Percentiles rank a stretch among this genome's conserved stretches.
These are phyloP conservation scores for Tiliacea aurago DNA, from an alignment of 2,888 invertebrate genomes.

Conservation along the genomic window DNA sequence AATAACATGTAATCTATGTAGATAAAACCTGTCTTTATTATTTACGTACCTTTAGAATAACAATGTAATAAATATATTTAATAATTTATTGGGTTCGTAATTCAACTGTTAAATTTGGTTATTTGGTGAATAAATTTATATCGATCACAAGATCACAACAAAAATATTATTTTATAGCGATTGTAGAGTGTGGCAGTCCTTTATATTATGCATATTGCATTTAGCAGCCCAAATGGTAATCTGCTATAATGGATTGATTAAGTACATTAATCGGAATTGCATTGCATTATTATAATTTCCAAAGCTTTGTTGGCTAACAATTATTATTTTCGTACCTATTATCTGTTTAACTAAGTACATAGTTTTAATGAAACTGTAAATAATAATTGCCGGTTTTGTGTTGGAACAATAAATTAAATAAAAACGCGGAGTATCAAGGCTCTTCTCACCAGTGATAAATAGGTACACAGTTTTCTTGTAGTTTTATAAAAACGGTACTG, in stretches of 20 bases:
- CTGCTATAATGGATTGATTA: conserved; percentile 38
- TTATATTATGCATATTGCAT: conserved; percentile 39
- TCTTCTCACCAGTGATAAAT: conserved; percentile 35
- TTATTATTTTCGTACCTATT: not conserved
- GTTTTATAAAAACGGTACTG: conserved; percentile 54
- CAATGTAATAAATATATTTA: not conserved
- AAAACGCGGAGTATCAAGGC: conserved; percentile 2
- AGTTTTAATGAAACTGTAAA: not conserved
- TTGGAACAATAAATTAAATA: too few relatives aligned
- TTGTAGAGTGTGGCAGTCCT: not conserved
- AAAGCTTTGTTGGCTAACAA: not conserved
- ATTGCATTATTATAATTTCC: conserved; percentile 18
- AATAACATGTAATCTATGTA: not conserved
- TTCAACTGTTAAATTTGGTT: not conserved
- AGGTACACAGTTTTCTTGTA: conserved; percentile 46
- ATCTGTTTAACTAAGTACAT: not conserved
- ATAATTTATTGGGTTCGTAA: conserved; percentile 6
- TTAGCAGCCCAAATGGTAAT: conserved; percentile 26
- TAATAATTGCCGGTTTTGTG: not conserved
- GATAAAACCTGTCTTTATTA: conserved; percentile 1
- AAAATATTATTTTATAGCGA: not conserved
- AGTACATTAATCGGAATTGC: conserved; percentile 24
- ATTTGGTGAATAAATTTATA: conserved; percentile 15
- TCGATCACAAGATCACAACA: not conserved
- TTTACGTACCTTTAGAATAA: not conserved